Evolutionary conservation across 1,140 invertebrate genomes (phyloP), one percentile per base, ranked within the genome.

Genomic region (Cotesia glomerata): DNA sequence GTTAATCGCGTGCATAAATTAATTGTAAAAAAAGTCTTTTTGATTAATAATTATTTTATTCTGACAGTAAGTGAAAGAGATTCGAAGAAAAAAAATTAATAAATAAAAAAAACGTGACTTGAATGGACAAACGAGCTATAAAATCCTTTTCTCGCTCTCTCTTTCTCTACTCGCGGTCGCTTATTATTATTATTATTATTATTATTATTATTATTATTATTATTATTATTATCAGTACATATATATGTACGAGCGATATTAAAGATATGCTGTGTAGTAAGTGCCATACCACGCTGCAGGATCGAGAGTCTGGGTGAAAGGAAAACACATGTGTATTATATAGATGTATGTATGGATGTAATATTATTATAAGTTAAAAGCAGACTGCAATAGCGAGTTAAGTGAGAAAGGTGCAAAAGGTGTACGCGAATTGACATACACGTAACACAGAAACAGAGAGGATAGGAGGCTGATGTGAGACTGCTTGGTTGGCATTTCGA

Each of bases 251-350:
- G 7, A 9, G 77, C 81, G 76, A 84, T 82, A 81, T 84, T 82
- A 79, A 80, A 84, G 80, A 80, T 81, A 85, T 80, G 80, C 75
- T 73, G 72, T 73, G 74, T 71, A 67, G 73, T 74, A 49, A 68
- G 26, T 26, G 26, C 26, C 71, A 78, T 76, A 77, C 58, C 63
- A 62, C 71, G 71, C 74, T 69, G 77, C 77, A 79, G 79, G 74
- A 76, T 74, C 74, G 78, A 74, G 76, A 76, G 76, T 77, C 76
- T 78, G 76, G 80, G 85, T 86, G 85, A 86, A 86, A 86, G 85
- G 85, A 85, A 86, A 86, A 85, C 80, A 77, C 76, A 65, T 59
- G 69, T 56, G 36, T 61, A 49, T 26, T 63, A 62, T 58, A 62
- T 61, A 61, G 39, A 49, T 65, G 36, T 64, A 75, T 34, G 35